Percentiles rank a stretch among this genome's conserved stretches.
phyloP scores from a whole-genome alignment of 2,797 vertebrate species.

The Hypotaenidia philippensis region DNA sequence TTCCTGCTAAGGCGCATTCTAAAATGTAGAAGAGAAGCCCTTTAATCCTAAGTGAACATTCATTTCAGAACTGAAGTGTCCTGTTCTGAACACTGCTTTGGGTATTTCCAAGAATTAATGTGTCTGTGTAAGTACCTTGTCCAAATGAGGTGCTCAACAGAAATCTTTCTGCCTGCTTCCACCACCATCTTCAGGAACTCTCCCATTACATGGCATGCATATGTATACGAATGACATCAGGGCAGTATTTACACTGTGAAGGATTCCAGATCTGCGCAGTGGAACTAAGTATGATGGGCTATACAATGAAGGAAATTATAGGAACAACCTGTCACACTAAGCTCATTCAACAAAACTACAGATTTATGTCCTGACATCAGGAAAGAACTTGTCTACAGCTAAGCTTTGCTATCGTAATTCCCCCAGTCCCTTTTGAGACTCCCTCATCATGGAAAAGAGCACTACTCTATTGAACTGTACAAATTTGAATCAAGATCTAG shows the following conservation, averaged over 20 bases:
- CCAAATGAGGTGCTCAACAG: background rate
- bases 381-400: background rate
- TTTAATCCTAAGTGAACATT: background rate
- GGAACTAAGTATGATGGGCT: background rate
- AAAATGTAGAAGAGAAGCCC: background rate
- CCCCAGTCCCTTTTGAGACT: background rate
- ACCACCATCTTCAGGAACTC: background rate
- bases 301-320: background rate
- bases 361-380: background rate
- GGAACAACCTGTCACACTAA: background rate
- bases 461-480: background rate
- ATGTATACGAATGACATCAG: background rate
- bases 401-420: background rate
- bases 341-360: background rate
- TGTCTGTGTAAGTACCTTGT: background rate
- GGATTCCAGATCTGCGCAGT: background rate
- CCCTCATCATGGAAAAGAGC: background rate
- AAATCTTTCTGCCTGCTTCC: background rate
- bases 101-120: background rate
- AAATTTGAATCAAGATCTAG: background rate
- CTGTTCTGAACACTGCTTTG: background rate
- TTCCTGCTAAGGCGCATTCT: background rate
- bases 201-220: background rate
- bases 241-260: background rate
- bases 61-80: background rate